Conservation (phyloP, 2,113 vertebrate genomes). For the Pitta sordida region DNA sequence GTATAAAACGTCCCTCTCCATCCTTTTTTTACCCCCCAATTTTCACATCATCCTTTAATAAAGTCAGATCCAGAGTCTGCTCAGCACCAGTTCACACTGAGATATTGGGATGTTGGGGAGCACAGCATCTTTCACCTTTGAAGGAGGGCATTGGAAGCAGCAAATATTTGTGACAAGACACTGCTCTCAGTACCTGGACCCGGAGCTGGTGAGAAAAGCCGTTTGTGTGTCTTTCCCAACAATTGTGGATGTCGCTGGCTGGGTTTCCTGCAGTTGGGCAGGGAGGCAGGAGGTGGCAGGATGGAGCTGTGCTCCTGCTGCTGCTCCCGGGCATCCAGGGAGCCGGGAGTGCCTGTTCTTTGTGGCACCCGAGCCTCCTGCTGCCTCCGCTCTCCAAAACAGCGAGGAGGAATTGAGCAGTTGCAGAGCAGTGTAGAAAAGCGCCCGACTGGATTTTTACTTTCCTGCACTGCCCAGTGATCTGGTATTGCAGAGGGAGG, state of each 20-base stretch:
- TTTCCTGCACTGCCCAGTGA: not conserved
- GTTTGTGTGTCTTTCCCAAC: fast-evolving
- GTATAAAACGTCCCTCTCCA: not conserved
- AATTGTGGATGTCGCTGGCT: fast-evolving
- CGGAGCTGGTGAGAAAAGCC: not conserved
- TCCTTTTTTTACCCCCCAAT: not conserved
- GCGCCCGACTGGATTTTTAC: fast-evolving
- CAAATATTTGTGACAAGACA: not conserved
- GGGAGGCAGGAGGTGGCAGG: conserved; percentile 44
- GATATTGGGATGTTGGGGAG: not conserved
- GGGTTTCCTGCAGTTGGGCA: not conserved
- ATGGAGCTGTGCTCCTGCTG: not conserved
- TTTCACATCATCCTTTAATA: not conserved
- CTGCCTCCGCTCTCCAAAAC: not conserved
- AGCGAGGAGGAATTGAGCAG: not conserved
- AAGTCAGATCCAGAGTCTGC: not conserved
- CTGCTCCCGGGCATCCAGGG: fast-evolving
- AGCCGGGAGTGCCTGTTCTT: not conserved
- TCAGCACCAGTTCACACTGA: not conserved
- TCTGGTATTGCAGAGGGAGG: not conserved
- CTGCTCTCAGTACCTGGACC: not conserved
- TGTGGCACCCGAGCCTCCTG: not conserved
- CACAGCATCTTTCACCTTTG: not conserved
- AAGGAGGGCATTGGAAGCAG: not conserved
- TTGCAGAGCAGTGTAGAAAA: not conserved